Base-by-base conservation (phyloP, 2,113 vertebrate species). In the Oncorhynchus gorbuscha region DNA sequence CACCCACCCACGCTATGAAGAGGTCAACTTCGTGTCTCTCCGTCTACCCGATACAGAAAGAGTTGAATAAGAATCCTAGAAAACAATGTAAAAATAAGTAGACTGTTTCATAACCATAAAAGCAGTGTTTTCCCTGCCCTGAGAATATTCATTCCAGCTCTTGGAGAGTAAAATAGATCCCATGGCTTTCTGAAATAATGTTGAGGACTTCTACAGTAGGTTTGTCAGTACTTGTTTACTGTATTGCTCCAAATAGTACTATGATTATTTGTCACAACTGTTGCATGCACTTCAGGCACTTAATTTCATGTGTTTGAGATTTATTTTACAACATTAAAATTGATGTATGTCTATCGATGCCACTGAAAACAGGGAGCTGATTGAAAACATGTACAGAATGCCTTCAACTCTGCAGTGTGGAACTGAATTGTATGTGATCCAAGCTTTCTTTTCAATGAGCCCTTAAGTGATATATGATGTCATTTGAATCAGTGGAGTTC, bases 21-120 rank as follows among this genome's bases (percentile, higher is more conserved):
- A 83, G 89, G 87, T 88, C 85, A 86, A 24, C 81, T 85, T 88
- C 74, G 79, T 55, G 65, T 76, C 80, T 88, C 84, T 87, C 39
- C 12, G 3, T 75, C 35, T 48, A 83, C 81, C 61, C 49, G 61
- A 75, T 28, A 71, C 68, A 64, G 49, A 78, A 58, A 71, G 58
- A 71, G 66, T 76, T 78, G 59, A 82, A 80, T 84, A 82, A 84
- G 79, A 77, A 84, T 73, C 64, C 13, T 35, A 75, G 39, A 79
- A 79, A 81, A 83, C 74, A 69, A 69, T 84, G 77, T 77, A 74
- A 82, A 85, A 83, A 81, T 81, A 82, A 79, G 79, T 86, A 70
- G 72, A 77, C 20, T 55, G 76, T 87, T 92, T 87, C 79, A 84
- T 86, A 88, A 87, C 73, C 67, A 26, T 83, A 18, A 76, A 74